A percentile compares a stretch with the other conserved stretches of the same genome.
Conservation (phyloP, 2,888 invertebrate species). For the Campaea margaritaria region DNA sequence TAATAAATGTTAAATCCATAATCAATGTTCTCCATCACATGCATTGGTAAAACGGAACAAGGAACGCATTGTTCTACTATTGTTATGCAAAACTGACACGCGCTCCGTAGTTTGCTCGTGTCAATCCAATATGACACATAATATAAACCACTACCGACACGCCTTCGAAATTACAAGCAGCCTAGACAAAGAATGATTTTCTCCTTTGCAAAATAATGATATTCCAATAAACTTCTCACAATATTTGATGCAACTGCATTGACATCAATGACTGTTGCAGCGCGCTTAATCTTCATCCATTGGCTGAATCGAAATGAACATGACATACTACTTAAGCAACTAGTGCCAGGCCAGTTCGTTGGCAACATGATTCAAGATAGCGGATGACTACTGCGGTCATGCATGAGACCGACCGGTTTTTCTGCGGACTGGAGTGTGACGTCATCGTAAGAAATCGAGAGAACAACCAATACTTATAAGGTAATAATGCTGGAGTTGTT, state of each 20-base stretch:
- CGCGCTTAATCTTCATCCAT: constrained; percentile 25
- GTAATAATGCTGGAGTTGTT: constrained; percentile 53
- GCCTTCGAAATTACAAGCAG: constrained; percentile 51
- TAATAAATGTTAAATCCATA: constrained; percentile 42
- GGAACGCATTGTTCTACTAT: constrained; percentile 57
- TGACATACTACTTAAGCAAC: constrained; percentile 50
- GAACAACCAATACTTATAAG: constrained; percentile 59
- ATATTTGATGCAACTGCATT: constrained; percentile 8
- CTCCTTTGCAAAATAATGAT: constrained; percentile 2
- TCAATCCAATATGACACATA: constrained; percentile 63
- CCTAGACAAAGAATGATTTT: constrained; percentile 42
- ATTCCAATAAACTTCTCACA: background rate
- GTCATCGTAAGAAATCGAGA: constrained; percentile 62
- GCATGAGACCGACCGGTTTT: constrained; percentile 78
- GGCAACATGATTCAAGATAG: constrained; percentile 68
- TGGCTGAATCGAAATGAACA: constrained; percentile 37
- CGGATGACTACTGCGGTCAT: constrained; percentile 73
- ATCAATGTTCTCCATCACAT: constrained; percentile 47
- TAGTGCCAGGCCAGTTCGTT: constrained; percentile 42
- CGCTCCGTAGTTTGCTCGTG: constrained; percentile 58
- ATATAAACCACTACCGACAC: constrained; percentile 52
- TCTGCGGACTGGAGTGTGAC: constrained; percentile 66
- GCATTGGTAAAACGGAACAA: constrained; percentile 52
- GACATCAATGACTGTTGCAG: constrained; percentile 4
- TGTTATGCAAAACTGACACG: constrained; percentile 70